phyloP scores from a whole-genome alignment of 2,888 invertebrate genomes.

The Nebria salina region DNA sequence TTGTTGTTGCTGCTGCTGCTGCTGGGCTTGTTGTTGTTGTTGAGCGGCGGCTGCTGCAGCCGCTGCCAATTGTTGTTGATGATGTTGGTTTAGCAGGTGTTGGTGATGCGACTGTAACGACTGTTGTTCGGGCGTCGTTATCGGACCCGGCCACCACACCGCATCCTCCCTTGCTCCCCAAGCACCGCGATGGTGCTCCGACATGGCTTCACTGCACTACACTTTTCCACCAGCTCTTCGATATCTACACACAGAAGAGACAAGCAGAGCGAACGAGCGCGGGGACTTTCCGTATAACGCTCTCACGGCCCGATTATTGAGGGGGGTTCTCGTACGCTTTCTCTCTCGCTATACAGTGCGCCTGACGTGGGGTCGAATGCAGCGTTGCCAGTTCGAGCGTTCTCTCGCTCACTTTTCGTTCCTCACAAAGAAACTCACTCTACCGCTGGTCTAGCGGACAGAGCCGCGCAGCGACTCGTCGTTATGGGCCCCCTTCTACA shows the following conservation, averaged over 20 bases:
- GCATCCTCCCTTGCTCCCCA: constrained; percentile 72
- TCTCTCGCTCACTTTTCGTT: constrained; percentile 57
- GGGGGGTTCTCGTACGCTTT: constrained; percentile 49
- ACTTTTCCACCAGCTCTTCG: constrained; percentile 46
- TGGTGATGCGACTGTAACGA: constrained; percentile 62
- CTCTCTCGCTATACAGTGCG: constrained; percentile 45
- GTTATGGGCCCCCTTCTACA: constrained; percentile 60
- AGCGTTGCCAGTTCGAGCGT: constrained; percentile 58
- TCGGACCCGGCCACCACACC: constrained; percentile 72
- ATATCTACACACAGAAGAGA: constrained; percentile 20
- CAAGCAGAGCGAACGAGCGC: constrained; percentile 12
- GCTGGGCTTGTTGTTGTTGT: constrained; percentile 51
- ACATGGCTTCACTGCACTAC: constrained; percentile 62
- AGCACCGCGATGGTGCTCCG: constrained; percentile 73
- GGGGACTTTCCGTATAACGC: constrained; percentile 46
- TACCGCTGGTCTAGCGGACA: constrained; percentile 55
- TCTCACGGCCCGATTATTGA: constrained; percentile 48
- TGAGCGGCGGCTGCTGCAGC: constrained; percentile 55
- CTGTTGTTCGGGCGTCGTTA: constrained; percentile 65
- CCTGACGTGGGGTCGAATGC: constrained; percentile 53
- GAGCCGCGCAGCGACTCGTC: constrained; percentile 36
- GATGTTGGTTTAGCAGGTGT: constrained; percentile 66
- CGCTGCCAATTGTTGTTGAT: constrained; percentile 65
- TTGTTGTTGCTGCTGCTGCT: constrained; percentile 55
- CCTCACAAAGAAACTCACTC: constrained; percentile 62